A percentile compares a stretch with the other conserved stretches of the same genome.
Conservation (phyloP, 2,797 vertebrate species). For the Lepidocolaptes lacrymiger region DNA sequence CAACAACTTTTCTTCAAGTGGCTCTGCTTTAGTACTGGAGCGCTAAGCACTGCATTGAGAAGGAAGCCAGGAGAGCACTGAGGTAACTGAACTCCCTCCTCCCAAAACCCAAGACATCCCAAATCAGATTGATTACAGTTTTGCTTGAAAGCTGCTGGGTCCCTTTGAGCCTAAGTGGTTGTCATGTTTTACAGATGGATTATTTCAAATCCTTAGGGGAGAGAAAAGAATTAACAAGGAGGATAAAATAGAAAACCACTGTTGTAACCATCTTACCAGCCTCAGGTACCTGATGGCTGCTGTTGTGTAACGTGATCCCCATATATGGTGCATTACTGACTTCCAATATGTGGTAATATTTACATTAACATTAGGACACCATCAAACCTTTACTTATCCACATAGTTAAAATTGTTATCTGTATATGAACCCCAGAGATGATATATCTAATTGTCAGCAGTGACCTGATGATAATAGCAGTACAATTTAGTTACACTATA, state of each 20-base stretch:
- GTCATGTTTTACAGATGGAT: neutral
- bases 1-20: neutral
- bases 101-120: neutral
- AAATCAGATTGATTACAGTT: neutral
- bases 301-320: neutral
- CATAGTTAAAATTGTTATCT: conserved; percentile 82
- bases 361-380: conserved; percentile 69
- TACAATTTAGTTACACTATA: conserved; percentile 82
- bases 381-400: conserved; percentile 72
- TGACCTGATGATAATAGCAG: conserved; percentile 83
- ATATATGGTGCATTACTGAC: neutral
- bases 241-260: neutral
- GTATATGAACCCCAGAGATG: conserved; percentile 78
- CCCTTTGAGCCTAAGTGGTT: neutral
- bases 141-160: neutral
- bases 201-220: neutral
- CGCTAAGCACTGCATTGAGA: neutral
- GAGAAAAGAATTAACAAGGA: neutral
- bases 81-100: neutral
- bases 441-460: conserved; percentile 83
- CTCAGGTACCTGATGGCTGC: neutral
- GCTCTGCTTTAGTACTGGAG: neutral
- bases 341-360: conserved; percentile 65
- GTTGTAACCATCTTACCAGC: neutral
- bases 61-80: neutral